Base-by-base conservation (phyloP, 1,140 invertebrate genomes). In the Glomeris maerens region DNA sequence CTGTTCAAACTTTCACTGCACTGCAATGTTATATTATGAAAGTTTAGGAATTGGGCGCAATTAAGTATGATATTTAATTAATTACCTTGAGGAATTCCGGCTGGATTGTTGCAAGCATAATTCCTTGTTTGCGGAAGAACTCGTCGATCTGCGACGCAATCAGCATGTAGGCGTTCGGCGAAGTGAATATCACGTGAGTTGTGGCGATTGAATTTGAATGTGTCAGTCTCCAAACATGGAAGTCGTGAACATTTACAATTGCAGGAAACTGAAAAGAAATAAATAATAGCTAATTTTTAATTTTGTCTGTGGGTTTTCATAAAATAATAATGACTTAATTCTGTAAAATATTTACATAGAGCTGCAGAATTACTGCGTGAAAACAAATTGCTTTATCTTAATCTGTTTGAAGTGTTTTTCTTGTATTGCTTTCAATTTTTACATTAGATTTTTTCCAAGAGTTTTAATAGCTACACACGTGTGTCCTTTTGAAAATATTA, bases 211-310 rank as follows among this genome's bases (percentile, higher is more conserved):
- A 75, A 67, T 81, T 78, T 25, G 73, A 67, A 10, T 76, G 74
- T 0, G 79, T 81, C 29, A 87, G 62, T 54, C 82, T 77, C 84
- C 84, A 87, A 2, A 87, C 76, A 55, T 87, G 84, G 14, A 87
- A 71, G 64, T 88, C 83, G 56, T 88, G 84, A 13, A 87, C 76
- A 56, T 81, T 83, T 0, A 82, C 68, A 38, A 87, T 80, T 41
- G 78, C 78, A 0, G 84, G 83, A 66, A 92, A 91, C 59, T 70
- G 55, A 46, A 62, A 2, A 56, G 47, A 50, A 50, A 27, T 10
- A 38, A 52, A 5, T 42, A 21, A 25, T 17, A 42, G 20, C 25
- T 25, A 42, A n/a, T n/a, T n/a, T n/a, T n/a, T n/a, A n/a, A n/a
- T n/a, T n/a, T n/a, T n/a, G n/a, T n/a, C n/a, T n/a, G n/a, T n/a